A percentile compares a stretch with the other conserved stretches of the same genome.
These are phyloP conservation scores for Blastobasis adustella DNA, from an alignment of 2,888 invertebrate genomes.

Conservation along the genomic window DNA sequence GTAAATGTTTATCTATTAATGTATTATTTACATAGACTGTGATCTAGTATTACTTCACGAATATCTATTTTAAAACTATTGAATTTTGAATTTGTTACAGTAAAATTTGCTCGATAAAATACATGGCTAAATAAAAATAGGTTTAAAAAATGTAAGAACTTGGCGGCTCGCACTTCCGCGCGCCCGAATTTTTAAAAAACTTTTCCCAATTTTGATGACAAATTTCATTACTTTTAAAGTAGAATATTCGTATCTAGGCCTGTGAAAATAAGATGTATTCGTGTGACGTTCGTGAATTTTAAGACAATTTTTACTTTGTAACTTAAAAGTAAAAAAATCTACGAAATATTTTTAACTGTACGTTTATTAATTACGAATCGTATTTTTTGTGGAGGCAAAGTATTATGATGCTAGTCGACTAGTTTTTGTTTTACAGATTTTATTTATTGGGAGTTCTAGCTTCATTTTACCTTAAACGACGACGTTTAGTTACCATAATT, in stretches of 20 bases:
- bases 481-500: background rate
- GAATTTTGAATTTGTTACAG: background rate
- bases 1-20: constrained; percentile 55
- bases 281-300: constrained; percentile 24
- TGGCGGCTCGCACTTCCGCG: constrained; percentile 1
- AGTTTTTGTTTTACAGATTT: constrained; percentile 26
- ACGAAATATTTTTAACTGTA: constrained; percentile 7
- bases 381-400: constrained; percentile 25
- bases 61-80: constrained; percentile 61
- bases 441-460: constrained; percentile 16
- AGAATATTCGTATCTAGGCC: constrained; percentile 60
- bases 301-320: constrained; percentile 17
- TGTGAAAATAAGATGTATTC: constrained; percentile 36
- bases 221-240: constrained; percentile 42
- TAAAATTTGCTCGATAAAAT: no score
- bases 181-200: background rate
- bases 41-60: constrained; percentile 71
- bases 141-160: background rate
- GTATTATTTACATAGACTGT: constrained; percentile 71
- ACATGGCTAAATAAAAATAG: background rate
- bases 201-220: background rate
- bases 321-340: constrained; percentile 12
- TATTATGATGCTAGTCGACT: constrained; percentile 70
- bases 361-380: constrained; percentile 15
- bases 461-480: background rate